phyloP scores from a whole-genome alignment of 2,797 vertebrate species.

The Synaphobranchus kaupii region DNA sequence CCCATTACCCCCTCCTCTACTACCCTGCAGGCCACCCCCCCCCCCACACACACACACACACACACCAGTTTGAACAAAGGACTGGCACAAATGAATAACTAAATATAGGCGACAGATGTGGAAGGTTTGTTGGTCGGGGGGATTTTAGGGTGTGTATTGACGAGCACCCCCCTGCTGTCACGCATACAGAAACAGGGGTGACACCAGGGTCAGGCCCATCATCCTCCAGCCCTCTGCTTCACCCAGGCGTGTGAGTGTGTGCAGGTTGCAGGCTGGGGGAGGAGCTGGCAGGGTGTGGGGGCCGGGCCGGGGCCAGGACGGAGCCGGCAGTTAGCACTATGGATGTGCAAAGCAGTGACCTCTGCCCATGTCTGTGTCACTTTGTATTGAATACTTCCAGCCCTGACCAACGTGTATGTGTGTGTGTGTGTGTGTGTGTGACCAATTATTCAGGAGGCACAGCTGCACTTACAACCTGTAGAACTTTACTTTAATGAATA shows the following conservation, averaged over 20 bases:
- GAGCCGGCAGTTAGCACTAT: not conserved
- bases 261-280: not conserved
- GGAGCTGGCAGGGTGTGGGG: not conserved
- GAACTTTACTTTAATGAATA: not conserved
- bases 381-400: not conserved
- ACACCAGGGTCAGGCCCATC: constrained; percentile 29
- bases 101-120: not conserved
- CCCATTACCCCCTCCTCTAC: not conserved
- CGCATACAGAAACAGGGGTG: constrained; percentile 30
- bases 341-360: not conserved
- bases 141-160: constrained; percentile 17
- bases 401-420: not conserved
- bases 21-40: not conserved
- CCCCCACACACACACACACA: not conserved
- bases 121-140: constrained; percentile 13
- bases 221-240: not conserved
- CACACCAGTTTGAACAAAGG: constrained; percentile 30
- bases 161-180: constrained; percentile 22
- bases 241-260: not conserved
- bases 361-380: not conserved
- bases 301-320: no score
- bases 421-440: not conserved
- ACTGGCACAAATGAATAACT: constrained; percentile 21
- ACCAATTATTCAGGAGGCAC: not conserved
- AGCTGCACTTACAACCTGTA: not conserved